Base-by-base conservation (phyloP, 2,113 vertebrate species). In the Cinclus mexicanus region DNA sequence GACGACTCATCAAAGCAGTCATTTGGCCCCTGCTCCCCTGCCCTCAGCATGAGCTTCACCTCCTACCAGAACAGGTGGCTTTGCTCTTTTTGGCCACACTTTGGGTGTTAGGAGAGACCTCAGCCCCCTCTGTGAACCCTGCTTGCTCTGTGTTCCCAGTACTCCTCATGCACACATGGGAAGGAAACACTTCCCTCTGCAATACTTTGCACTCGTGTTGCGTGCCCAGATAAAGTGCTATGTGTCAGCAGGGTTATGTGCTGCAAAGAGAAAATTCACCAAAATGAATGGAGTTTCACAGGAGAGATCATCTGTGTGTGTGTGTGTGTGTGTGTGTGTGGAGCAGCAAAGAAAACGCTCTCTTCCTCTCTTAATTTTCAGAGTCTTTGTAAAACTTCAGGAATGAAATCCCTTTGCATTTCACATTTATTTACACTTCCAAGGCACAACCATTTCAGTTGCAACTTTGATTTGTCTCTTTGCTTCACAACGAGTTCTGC, bases 341-440 rank as follows among this genome's bases (percentile, higher is more conserved):
- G 3, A 84, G 55, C 77, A 78, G 60, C 59, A 83, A 76, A 65
- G 33, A 53, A 67, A 68, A 17, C 1, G 4, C 24, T 89, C 44
- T 57, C 55, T 77, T 72, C 35, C 42, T 70, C 56, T 77, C 52
- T 74, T 53, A 41, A 81, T 83, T 70, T 88, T 56, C 67, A 35
- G 64, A 90, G 49, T 50, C 47, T 88, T 44, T 68, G n/a, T 37
- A 52, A 81, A 49, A 49, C 16, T 53, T 83, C 42, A 47, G 84
- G 70, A 94, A 39, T 49, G 9, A 90, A 93, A 91, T 81, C 35
- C 56, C 68, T 55, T 68, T 63, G 47, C 59, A 26, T 77, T 90
- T 80, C 56, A 49, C 35, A 10, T 94, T 75, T 96, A 90, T 94
- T 92, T 95, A 90, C 76, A 42, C 83, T 92, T 90, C 47, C 60